Conservation (phyloP, 2,797 vertebrate genomes). For the Coregonus ussuriensis region DNA sequence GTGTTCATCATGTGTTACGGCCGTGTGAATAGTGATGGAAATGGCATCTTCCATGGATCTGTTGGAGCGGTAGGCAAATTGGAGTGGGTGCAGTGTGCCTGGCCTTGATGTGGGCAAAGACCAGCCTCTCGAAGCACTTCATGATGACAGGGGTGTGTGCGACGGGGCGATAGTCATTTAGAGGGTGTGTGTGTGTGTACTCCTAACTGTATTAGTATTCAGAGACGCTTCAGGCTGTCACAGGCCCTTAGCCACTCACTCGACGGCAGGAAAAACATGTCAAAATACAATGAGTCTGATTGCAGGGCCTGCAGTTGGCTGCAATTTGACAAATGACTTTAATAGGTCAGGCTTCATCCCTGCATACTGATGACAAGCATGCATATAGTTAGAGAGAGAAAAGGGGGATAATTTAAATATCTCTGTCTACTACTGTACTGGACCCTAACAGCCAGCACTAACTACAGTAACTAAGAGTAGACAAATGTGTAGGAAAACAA, state of each 20-base stretch:
- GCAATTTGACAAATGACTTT: slow-evolving; percentile 81
- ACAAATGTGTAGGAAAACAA: too few relatives aligned
- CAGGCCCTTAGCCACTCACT: slow-evolving; percentile 69
- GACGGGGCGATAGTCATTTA: slow-evolving; percentile 3
- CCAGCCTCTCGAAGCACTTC: too few relatives aligned
- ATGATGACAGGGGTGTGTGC: slow-evolving; percentile 21
- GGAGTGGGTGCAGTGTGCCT: background rate
- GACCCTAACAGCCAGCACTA: background rate
- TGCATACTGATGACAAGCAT: slow-evolving; percentile 68
- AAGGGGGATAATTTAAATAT: slow-evolving; percentile 1
- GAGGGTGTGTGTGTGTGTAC: slow-evolving; percentile 17
- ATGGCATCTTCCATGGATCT: too few relatives aligned
- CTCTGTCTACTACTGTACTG: background rate
- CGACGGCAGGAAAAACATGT: slow-evolving; percentile 77
- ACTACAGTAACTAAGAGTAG: background rate
- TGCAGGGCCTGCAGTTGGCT: slow-evolving; percentile 65
- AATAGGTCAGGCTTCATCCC: slow-evolving; percentile 69
- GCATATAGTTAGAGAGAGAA: background rate
- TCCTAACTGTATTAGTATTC: slow-evolving; percentile 76
- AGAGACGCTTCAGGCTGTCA: slow-evolving; percentile 67
- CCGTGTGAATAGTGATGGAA: too few relatives aligned
- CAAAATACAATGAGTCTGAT: slow-evolving; percentile 77
- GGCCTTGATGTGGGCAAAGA: background rate
- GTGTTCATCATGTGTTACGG: too few relatives aligned
- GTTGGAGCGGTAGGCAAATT: too few relatives aligned